Evolutionary conservation across 2,113 vertebrate species (phyloP).

Genomic region (Datnioides undecimradiatus): DNA sequence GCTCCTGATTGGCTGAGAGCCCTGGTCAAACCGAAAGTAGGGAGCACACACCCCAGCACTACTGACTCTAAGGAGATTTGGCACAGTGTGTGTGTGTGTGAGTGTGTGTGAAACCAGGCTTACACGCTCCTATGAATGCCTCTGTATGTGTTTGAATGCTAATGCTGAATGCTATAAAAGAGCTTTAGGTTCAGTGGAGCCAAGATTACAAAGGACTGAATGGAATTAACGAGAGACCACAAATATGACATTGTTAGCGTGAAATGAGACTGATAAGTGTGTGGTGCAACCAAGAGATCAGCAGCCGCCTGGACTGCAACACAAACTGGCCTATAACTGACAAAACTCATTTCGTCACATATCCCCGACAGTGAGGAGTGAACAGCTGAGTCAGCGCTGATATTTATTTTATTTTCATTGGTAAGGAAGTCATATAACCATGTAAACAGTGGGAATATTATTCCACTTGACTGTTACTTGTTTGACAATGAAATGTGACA

Average conservation of each 20-base stretch:
- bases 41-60: constrained; percentile 20
- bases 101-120: constrained; percentile 25
- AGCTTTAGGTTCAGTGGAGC: constrained; percentile 55
- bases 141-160: constrained; percentile 44
- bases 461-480: background rate
- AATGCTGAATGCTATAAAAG: constrained; percentile 54
- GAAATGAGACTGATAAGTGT: constrained; percentile 30
- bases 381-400: background rate
- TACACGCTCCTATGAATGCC: constrained; percentile 22
- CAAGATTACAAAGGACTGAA: constrained; percentile 46
- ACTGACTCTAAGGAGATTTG: constrained; percentile 60
- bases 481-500: constrained; percentile 6
- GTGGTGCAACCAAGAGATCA: background rate
- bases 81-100: constrained; percentile 12
- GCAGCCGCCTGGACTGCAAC: background rate
- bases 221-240: constrained; percentile 50
- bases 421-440: background rate
- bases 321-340: background rate
- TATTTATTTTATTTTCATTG: too few species aligned
- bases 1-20: constrained; percentile 67
- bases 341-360: background rate
- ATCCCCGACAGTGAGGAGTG: background rate
- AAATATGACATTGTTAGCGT: constrained; percentile 52
- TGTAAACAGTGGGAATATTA: background rate
- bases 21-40: constrained; percentile 30